Conservation (phyloP, 2,888 invertebrate genomes). For the Nebria brevicollis region DNA sequence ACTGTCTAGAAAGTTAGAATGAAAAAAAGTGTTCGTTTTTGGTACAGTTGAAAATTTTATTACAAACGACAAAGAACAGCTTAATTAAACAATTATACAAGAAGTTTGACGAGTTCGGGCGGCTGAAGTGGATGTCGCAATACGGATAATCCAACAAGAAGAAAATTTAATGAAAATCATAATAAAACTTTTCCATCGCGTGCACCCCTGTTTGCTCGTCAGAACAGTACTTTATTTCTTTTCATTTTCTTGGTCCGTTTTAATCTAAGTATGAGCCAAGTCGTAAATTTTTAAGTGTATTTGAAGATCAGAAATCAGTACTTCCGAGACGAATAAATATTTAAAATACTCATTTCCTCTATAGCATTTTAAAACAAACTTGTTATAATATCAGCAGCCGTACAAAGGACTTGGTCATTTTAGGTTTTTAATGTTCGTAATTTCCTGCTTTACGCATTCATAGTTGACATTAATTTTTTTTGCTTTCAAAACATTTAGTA, state of each 20-base stretch:
- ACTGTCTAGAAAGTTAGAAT: not conserved
- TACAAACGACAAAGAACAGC: slow-evolving; percentile 9
- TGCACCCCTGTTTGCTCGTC: not conserved
- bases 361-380: slow-evolving; percentile 4
- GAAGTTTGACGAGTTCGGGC: slow-evolving; percentile 16
- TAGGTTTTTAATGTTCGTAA: slow-evolving; percentile 9
- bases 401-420: not conserved
- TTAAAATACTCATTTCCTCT: slow-evolving; percentile 19
- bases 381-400: not conserved
- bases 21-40: not conserved
- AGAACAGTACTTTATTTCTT: not conserved
- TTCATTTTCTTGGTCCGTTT: not conserved
- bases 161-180: not conserved
- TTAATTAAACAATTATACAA: slow-evolving; percentile 35
- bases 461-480: not conserved
- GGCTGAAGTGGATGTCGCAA: not conserved
- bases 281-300: not conserved
- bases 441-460: slow-evolving; percentile 6
- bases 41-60: slow-evolving; percentile 23
- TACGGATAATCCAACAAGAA: not conserved
- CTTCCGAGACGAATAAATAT: slow-evolving; percentile 5
- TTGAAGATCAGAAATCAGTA: slow-evolving; percentile 1
- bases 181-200: not conserved
- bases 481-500: not conserved
- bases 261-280: not conserved